Evolutionary conservation across 2,113 vertebrate genomes (phyloP).

Genomic region (Leptosomus discolor): DNA sequence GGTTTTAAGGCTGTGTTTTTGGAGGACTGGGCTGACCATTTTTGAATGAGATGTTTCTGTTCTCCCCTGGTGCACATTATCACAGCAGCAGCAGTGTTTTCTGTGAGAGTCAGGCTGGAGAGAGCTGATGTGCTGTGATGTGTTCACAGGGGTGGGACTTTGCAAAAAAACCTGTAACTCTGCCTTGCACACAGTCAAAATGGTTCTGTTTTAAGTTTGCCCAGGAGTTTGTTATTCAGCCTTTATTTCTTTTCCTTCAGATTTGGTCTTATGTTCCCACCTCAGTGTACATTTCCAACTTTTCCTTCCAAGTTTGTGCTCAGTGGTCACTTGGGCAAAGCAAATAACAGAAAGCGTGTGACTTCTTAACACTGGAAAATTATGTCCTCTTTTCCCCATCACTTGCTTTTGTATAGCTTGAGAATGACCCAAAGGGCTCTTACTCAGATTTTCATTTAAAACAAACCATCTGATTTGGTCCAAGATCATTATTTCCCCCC

Average conservation of each 20-base stretch:
- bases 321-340: neutral
- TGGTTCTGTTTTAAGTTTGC: neutral
- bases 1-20: conserved; percentile 29
- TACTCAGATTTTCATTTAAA: conserved; percentile 42
- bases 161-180: neutral
- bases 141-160: neutral
- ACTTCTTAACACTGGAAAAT: conserved; percentile 1
- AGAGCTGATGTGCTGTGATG: neutral
- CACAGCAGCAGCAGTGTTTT: neutral
- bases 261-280: neutral
- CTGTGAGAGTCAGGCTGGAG: neutral
- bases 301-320: neutral
- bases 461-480: conserved; percentile 15
- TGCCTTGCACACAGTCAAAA: neutral
- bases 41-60: neutral
- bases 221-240: neutral
- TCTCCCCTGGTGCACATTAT: neutral
- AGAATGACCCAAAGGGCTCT: conserved; percentile 2
- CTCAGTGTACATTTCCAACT: neutral
- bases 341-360: neutral
- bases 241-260: rapidly evolving
- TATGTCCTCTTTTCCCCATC: neutral
- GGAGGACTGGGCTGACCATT: neutral
- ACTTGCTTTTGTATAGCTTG: neutral
- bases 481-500: neutral